phyloP scores from a whole-genome alignment of 2,888 invertebrate genomes.

The Drosophila peninsularis region DNA sequence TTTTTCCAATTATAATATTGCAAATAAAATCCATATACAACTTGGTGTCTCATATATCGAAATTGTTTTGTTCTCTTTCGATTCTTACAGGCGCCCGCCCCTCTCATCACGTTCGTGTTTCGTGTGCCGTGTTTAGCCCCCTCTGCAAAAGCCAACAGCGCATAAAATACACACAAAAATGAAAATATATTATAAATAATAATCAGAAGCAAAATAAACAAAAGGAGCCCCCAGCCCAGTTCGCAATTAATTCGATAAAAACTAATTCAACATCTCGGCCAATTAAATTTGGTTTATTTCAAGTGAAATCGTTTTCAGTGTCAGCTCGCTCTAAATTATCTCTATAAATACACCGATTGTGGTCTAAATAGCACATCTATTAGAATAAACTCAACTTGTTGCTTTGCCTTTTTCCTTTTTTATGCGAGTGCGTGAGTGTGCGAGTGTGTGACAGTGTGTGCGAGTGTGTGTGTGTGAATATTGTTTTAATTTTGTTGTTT shows the following conservation, averaged over 20 bases:
- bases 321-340: slow-evolving; percentile 37
- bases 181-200: slow-evolving; percentile 21
- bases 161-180: slow-evolving; percentile 50
- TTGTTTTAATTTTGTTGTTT: slow-evolving; percentile 9
- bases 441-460: too few relatives aligned
- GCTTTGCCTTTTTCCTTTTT: slow-evolving; percentile 12
- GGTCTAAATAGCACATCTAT: slow-evolving; percentile 20
- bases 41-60: slow-evolving; percentile 73
- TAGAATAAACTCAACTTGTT: slow-evolving; percentile 11
- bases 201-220: slow-evolving; percentile 27
- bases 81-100: slow-evolving; percentile 76
- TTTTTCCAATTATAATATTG: slow-evolving; percentile 34
- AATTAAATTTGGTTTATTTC: slow-evolving; percentile 40
- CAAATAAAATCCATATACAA: slow-evolving; percentile 24
- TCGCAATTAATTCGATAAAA: slow-evolving; percentile 38
- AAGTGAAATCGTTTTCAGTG: slow-evolving; percentile 51
- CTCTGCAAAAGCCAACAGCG: slow-evolving; percentile 49
- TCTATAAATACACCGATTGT: slow-evolving; percentile 41
- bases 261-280: slow-evolving; percentile 26
- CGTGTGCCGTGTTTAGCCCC: slow-evolving; percentile 60
- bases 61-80: slow-evolving; percentile 81
- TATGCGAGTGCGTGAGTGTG: background rate
- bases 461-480: background rate
- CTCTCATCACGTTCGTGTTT: slow-evolving; percentile 53
- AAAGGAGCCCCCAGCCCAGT: slow-evolving; percentile 6